Base-by-base conservation (phyloP, 1,140 invertebrate species). In the Cydia strobilella region DNA sequence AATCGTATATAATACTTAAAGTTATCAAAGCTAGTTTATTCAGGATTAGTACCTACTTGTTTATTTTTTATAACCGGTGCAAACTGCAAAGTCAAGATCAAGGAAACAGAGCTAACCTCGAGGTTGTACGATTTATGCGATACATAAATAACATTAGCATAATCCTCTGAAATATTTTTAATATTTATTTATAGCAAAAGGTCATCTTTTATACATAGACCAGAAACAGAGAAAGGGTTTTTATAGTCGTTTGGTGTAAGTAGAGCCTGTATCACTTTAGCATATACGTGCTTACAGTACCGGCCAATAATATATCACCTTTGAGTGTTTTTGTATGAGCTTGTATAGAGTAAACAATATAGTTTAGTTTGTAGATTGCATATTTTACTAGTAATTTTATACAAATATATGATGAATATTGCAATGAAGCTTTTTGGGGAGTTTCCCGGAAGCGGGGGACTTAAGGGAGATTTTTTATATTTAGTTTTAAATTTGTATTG, bases 51-150 rank as follows among this genome's bases (percentile, higher is more conserved):
- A 59, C 31, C 3, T 25, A 25, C n/a, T 20, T 10, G 54, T 59
- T 59, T 23, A 1, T 9, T 3, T 59, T 18, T 54, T 20, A 54
- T 15, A 54, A 20, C 51, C n/a, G 51, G 54, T 59, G 54, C 54
- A 59, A 59, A 59, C 20, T 59, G 54, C 54, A 59, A 59, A 59
- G 54, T 59, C 54, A 59, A 59, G 54, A 23, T 59, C 54, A 59
- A 20, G 54, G 54, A 20, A 59, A 59, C n/a, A 10, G 15, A 51
- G 48, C 48, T 59, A 23, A 59, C 20, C 54, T 23, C 54, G 20
- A 59, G 7, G 54, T 59, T 20, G 51, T 54, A 18, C 54, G 10
- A 10, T 20, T 59, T 59, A 59, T 59, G n/a, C 54, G 20, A 23
- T 59, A 23, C 54, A 18, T 18, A 18, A 42, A 42, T 51, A n/a